Percentiles rank a stretch among this genome's conserved stretches.
Conservation (phyloP, 1,140 invertebrate genomes). For the Drosophila suzukii region DNA sequence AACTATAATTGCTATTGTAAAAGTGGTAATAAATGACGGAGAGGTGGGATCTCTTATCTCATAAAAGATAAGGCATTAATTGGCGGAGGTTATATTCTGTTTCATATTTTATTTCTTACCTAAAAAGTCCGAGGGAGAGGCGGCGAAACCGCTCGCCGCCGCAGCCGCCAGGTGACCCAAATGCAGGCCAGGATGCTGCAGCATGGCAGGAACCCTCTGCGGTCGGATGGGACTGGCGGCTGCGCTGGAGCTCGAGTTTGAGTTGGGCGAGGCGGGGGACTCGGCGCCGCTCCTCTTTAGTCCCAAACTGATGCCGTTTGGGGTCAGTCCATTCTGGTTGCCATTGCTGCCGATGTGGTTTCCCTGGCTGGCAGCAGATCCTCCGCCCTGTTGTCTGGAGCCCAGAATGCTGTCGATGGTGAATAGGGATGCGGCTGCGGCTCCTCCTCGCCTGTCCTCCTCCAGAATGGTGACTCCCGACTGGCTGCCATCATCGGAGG, state of each 20-base stretch:
- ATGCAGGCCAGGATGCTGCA: conserved; percentile 85
- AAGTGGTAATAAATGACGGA: no score
- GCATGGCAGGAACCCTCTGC: conserved; percentile 84
- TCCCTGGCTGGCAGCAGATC: conserved; percentile 5
- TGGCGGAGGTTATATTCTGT: no score
- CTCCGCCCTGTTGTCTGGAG: conserved; percentile 45
- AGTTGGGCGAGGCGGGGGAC: conserved; percentile 78
- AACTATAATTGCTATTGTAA: no score
- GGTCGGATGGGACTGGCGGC: conserved; percentile 85
- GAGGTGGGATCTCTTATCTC: no score
- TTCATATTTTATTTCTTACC: conserved; percentile 85
- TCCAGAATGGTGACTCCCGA: conserved; percentile 75
- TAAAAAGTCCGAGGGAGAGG: conserved; percentile 89
- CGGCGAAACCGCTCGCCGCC: conserved; percentile 85
- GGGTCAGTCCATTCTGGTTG: conserved; percentile 34
- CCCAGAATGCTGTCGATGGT: conserved; percentile 92
- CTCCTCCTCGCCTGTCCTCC: conserved; percentile 83
- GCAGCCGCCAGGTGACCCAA: conserved; percentile 86
- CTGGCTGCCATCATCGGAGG: conserved; percentile 81
- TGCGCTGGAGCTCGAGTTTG: conserved; percentile 82
- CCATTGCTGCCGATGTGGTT: conserved; percentile 37
- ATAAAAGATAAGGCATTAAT: no score
- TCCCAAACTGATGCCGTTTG: conserved; percentile 41
- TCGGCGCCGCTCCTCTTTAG: conserved; percentile 67
- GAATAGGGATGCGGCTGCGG: conserved; percentile 88